A percentile compares a stretch with the other conserved stretches of the same genome.
Conservation (phyloP, 2,888 invertebrate genomes). For the Drosophila subsilvestris region DNA sequence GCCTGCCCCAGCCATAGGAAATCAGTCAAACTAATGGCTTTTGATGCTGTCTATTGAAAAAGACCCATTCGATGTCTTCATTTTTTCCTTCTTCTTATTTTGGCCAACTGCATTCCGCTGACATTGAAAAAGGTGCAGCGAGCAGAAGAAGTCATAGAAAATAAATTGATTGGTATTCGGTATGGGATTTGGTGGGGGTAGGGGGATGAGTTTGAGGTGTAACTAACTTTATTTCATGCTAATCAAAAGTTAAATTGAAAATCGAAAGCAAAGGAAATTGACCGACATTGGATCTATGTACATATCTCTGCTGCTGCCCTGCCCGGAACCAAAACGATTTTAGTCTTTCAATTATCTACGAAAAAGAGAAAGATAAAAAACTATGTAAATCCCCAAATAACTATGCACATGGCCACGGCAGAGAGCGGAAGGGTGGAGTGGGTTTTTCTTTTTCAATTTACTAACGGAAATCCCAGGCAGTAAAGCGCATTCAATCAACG, state of each 20-base stretch:
- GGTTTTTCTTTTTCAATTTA: conserved; percentile 66
- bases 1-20: conserved; percentile 38
- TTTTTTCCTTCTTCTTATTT: conserved; percentile 31
- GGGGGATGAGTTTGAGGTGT: background rate
- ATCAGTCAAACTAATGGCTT: conserved; percentile 63
- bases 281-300: background rate
- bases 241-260: background rate
- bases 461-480: conserved; percentile 76
- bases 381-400: conserved; percentile 22
- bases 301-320: background rate
- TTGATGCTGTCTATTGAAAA: conserved; percentile 65
- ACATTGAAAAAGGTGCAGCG: conserved; percentile 53
- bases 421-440: conserved; percentile 6
- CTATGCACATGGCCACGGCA: conserved; percentile 35
- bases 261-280: background rate
- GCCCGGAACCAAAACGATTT: background rate
- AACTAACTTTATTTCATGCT: background rate
- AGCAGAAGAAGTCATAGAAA: background rate
- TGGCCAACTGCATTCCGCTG: conserved; percentile 50
- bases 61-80: conserved; percentile 33
- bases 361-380: background rate
- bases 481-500: conserved; percentile 75
- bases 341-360: background rate
- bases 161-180: no score
- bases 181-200: no score